Conservation (phyloP, 2,888 invertebrate genomes). For the Coecobrya sp. region DNA sequence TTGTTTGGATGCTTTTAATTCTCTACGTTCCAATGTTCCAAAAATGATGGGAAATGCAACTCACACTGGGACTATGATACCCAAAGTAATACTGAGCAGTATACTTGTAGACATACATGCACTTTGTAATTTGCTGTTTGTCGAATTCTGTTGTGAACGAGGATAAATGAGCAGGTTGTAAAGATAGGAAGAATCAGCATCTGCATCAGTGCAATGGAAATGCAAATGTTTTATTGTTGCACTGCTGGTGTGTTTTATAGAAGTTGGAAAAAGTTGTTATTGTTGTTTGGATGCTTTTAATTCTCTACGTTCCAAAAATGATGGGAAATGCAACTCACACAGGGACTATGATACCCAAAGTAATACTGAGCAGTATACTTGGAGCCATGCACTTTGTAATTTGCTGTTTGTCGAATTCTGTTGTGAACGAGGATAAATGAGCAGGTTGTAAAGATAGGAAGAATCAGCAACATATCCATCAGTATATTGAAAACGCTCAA, state of each 20-base stretch:
- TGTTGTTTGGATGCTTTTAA: neutral
- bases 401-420: neutral
- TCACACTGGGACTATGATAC: slow-evolving; percentile 33
- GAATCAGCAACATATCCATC: neutral
- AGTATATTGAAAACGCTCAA: slow-evolving; percentile 3
- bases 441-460: neutral
- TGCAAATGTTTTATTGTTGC: neutral
- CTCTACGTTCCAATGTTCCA: too few relatives aligned
- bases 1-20: neutral
- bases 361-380: too few relatives aligned
- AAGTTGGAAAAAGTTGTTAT: neutral
- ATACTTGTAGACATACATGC: neutral
- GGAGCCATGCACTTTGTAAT: slow-evolving; percentile 7
- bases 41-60: neutral
- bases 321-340: slow-evolving; percentile 25
- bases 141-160: neutral
- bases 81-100: neutral
- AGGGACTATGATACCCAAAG: neutral
- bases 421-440: neutral
- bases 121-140: neutral
- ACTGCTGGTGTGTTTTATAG: neutral
- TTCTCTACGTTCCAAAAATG: neutral
- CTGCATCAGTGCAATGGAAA: neutral
- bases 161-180: neutral
- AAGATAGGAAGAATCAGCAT: slow-evolving; percentile 7